Evolutionary conservation across 2,888 invertebrate species (phyloP).

Genomic region (Eueremaeus valkanovi): DNA sequence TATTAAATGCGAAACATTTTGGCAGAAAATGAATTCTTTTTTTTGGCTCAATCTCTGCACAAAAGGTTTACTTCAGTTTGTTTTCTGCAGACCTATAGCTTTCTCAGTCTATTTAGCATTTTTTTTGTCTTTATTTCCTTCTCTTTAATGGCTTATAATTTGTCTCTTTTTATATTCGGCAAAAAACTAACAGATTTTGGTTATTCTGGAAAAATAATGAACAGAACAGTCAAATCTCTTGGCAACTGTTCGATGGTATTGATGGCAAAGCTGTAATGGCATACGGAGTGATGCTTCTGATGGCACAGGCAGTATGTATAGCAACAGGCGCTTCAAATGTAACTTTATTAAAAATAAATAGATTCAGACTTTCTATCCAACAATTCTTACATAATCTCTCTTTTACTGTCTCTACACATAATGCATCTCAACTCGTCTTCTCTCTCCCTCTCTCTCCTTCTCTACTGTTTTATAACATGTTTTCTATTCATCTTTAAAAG

Average conservation of each 20-base stretch:
- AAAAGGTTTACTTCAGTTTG: no score
- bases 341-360: slow-evolving; percentile 21
- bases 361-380: not conserved
- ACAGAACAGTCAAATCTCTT: slow-evolving; percentile 19
- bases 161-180: not conserved
- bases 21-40: no score
- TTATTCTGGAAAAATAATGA: not conserved
- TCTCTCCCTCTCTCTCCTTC: not conserved
- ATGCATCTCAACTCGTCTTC: no score
- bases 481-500: not conserved
- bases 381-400: not conserved
- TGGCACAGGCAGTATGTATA: not conserved
- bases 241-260: slow-evolving; percentile 19
- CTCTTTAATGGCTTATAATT: not conserved
- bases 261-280: not conserved
- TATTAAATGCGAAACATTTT: no score
- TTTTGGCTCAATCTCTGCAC: no score
- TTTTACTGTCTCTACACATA: no score
- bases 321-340: slow-evolving; percentile 5
- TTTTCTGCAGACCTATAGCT: no score
- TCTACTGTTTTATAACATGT: not conserved
- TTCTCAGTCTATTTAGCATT: no score
- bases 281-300: no score
- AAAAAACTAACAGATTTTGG: not conserved
- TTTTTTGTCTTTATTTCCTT: no score